A percentile compares a stretch with the other conserved stretches of the same genome.
Evolutionary conservation across 2,797 vertebrate genomes (phyloP).

Genomic region (Clarias pachynema): DNA sequence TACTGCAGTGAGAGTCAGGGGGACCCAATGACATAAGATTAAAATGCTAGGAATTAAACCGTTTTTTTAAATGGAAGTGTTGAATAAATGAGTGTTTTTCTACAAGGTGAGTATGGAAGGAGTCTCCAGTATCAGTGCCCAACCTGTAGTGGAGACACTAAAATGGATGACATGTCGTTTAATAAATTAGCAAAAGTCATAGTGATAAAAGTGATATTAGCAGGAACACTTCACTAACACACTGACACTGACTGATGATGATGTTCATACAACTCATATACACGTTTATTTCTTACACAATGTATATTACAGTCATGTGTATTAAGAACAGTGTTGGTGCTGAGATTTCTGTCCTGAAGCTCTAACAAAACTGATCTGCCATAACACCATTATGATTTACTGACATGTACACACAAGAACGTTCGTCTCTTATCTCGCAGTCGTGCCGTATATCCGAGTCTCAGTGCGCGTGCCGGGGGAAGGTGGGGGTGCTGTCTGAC

Average conservation of each 20-base stretch:
- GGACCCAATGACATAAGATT: too few relatives aligned
- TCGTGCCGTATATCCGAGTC: constrained; percentile 53
- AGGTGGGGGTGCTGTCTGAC: constrained; percentile 6
- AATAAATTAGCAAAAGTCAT: background rate
- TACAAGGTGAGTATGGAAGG: too few relatives aligned
- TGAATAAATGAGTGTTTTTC: too few relatives aligned
- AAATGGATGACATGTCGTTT: background rate
- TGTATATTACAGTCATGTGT: background rate
- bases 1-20: too few relatives aligned
- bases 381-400: background rate
- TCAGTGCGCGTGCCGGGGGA: constrained; percentile 17
- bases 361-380: background rate
- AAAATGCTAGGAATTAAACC: too few relatives aligned
- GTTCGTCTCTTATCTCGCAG: background rate
- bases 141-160: too few relatives aligned
- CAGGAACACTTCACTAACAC: too few relatives aligned
- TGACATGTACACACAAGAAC: background rate
- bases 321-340: background rate
- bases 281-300: background rate
- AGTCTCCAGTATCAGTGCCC: too few relatives aligned
- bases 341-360: background rate
- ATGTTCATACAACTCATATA: background rate
- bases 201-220: too few relatives aligned
- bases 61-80: too few relatives aligned
- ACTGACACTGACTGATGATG: too few relatives aligned